Evolutionary conservation across 2,797 vertebrate genomes (phyloP).

Genomic region (Pteronotus mesoamericanus): DNA sequence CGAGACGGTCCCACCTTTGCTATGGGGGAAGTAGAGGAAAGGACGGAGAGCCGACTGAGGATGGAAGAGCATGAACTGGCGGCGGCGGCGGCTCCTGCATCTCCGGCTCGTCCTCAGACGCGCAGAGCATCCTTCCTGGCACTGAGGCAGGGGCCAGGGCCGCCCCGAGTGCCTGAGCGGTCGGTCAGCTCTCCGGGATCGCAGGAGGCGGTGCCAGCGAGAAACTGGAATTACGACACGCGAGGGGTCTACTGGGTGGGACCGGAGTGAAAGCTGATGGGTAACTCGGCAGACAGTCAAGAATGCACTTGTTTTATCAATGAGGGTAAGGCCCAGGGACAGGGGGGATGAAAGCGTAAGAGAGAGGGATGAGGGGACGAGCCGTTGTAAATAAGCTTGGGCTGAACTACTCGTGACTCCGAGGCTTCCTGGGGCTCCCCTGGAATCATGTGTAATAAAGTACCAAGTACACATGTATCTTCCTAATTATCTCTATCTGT

Average conservation of each 20-base stretch:
- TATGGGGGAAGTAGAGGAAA: background rate
- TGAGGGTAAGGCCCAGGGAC: background rate
- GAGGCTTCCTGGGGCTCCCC: background rate
- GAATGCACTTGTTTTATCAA: background rate
- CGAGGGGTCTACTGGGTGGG: accelerated
- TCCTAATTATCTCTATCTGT: background rate
- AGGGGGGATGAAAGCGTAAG: background rate
- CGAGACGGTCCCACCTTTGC: accelerated
- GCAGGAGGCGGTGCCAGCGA: accelerated
- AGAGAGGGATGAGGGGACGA: background rate
- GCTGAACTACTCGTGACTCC: background rate
- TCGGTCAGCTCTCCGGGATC: background rate
- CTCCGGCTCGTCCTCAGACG: background rate
- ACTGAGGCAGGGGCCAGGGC: no score
- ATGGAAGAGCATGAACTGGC: background rate
- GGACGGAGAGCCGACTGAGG: background rate
- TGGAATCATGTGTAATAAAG: background rate
- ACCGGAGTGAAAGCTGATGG: background rate
- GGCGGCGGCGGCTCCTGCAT: background rate
- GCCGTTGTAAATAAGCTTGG: background rate
- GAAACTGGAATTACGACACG: background rate
- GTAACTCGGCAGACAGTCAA: background rate
- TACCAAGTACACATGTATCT: background rate
- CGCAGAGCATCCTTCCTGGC: background rate
- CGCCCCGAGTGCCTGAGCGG: no score